Evolutionary conservation across 2,888 invertebrate species (phyloP), one percentile per base, ranked within the genome.

Genomic region (Pheosia gnoma): DNA sequence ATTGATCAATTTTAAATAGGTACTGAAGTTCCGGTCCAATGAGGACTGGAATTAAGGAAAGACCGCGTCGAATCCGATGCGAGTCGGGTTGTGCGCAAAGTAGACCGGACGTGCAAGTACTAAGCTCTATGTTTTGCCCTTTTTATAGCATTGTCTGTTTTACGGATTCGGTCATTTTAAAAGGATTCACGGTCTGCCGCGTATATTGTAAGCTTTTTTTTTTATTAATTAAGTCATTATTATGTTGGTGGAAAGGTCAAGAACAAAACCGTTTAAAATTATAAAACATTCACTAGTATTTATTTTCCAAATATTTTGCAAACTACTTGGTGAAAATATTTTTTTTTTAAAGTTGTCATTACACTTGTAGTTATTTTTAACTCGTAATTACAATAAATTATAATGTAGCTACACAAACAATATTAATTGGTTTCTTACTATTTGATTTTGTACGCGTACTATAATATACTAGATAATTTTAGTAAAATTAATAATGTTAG

Each of bases 161-260:
- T 70, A 69, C 66, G 59, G 64, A 67, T 57, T 70, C 62, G 70
- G 72, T 69, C 65, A 25, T 63, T 60, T 75, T 71, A 70, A 63
- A 73, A 81, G 85, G 84, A 84, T 80, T 77, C 74, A 84, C 80
- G 85, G 77, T 84, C 81, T 71, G 58, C 59, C 73, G 79, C 70
- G 58, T 47, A 49, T 49, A 53, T 37, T 53, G 37, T 37, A 36
- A 52, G 5, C 11, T 54, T 54, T 54, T 38, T 10, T 38, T 10
- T 38, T 54, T 3, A 38, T 39, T 54, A 38, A 54, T 54, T 54
- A 51, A 5, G 49, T 43, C 9, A 8, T 5, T 49, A 25, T 7
- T 25, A 51, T 5, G 13, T 25, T 6, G 25, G 25, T 9, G 3
- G 47, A 47, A 47, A 47, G 47, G 5, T n/a, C 9, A 9, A n/a